Evolutionary conservation across 2,888 invertebrate species (phyloP), one percentile per base, ranked within the genome.

Genomic region (Arenicola marina): DNA sequence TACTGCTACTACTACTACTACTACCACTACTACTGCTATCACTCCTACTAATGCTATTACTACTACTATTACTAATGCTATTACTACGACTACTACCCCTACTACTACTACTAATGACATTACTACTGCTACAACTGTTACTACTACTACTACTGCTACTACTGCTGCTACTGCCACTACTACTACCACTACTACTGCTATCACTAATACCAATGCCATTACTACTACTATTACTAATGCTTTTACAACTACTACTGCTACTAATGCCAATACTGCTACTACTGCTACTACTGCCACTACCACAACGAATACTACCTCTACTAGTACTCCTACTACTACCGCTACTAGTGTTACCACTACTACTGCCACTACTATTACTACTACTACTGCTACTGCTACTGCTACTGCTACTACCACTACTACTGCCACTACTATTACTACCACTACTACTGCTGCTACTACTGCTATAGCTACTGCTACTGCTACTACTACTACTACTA

Each of bases 11-110:
- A 29, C 58, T 56, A 31, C 58, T 56, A 56, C 58, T 28, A 31
- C 58, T 58, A 58, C 58, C 28, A 58, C 58, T 56, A 58, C 58
- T 56, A 58, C 58, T 58, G 26, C 58, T 56, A 56, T 56, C 28
- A 58, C 58, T 56, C 58, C 58, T n/a, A n/a, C n/a, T n/a, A n/a
- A n/a, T n/a, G n/a, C n/a, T n/a, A n/a, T n/a, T n/a, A n/a, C n/a
- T n/a, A n/a, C n/a, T n/a, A n/a, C n/a, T n/a, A n/a, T n/a, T n/a
- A n/a, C n/a, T n/a, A n/a, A n/a, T n/a, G n/a, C n/a, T n/a, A n/a
- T n/a, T n/a, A n/a, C n/a, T n/a, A n/a, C n/a, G n/a, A n/a, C n/a
- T n/a, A n/a, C n/a, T n/a, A n/a, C n/a, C n/a, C n/a, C n/a, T n/a
- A n/a, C n/a, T n/a, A n/a, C n/a, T n/a, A n/a, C n/a, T n/a, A n/a